Conservation (phyloP, 2,888 invertebrate genomes). For the Nephrocerus scutellatus region DNA sequence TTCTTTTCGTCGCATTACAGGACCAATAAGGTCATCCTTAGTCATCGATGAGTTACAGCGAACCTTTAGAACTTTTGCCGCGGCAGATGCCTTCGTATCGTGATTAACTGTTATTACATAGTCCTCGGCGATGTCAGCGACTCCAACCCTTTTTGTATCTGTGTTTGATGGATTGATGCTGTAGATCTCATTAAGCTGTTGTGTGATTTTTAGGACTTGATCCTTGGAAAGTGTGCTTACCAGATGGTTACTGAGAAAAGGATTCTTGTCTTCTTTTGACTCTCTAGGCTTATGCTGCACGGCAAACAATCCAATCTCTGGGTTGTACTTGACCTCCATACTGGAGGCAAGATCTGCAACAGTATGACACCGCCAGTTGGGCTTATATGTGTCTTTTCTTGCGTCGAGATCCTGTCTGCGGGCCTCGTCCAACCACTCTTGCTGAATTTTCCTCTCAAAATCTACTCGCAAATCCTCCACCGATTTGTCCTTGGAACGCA, state of each 20-base stretch:
- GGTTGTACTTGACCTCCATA: conserved; percentile 57
- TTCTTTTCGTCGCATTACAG: conserved; percentile 36
- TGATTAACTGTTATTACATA: conserved; percentile 57
- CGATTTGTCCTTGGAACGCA: conserved; percentile 77
- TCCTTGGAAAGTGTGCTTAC: conserved; percentile 81
- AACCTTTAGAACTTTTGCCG: conserved; percentile 49
- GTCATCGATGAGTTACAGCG: conserved; percentile 54
- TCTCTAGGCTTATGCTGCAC: conserved; percentile 14
- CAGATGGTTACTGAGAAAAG: conserved; percentile 66
- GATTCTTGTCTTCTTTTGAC: conserved; percentile 41
- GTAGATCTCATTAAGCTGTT: conserved; percentile 75
- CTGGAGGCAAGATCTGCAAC: conserved; percentile 71
- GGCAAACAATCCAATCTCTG: conserved; percentile 37
- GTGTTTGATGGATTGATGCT: conserved; percentile 47
- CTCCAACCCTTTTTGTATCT: conserved; percentile 37
- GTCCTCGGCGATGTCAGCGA: conserved; percentile 47
- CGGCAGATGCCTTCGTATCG: conserved; percentile 36
- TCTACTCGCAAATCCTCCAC: conserved; percentile 77
- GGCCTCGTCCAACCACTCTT: conserved; percentile 50
- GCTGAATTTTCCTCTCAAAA: conserved; percentile 59
- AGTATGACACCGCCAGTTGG: conserved; percentile 78
- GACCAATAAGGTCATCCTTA: conserved; percentile 46
- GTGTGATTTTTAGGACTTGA: conserved; percentile 71
- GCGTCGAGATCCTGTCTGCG: conserved; percentile 34
- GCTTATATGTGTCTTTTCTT: no score